A percentile compares a stretch with the other conserved stretches of the same genome.
Conservation (phyloP, 2,797 vertebrate species). For the Lutjanus argentimaculatus region DNA sequence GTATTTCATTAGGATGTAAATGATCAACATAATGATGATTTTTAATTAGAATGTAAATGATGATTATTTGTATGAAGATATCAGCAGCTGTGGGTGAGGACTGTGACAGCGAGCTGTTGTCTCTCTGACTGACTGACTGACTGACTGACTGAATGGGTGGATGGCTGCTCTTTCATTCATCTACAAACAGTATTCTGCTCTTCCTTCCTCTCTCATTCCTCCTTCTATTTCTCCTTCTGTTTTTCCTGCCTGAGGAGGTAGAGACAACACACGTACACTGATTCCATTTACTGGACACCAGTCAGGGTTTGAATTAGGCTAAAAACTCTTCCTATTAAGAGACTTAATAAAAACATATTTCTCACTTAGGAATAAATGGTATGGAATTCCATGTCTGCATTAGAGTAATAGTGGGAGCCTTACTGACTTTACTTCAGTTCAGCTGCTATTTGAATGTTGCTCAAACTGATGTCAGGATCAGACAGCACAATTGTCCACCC, state of each 20-base stretch:
- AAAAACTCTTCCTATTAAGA: too few relatives aligned
- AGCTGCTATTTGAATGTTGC: background rate
- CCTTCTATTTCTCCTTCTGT: conserved; percentile 32
- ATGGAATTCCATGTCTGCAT: background rate
- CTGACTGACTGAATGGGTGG: conserved; percentile 41
- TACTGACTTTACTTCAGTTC: background rate
- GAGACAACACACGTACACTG: background rate
- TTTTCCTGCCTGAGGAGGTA: background rate
- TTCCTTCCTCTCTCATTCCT: conserved; percentile 30
- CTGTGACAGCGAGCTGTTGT: conserved; percentile 69
- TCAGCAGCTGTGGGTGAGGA: conserved; percentile 63
- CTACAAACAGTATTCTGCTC: conserved; percentile 39
- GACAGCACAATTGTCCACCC: too few relatives aligned
- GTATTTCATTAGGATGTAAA: conserved; percentile 78
- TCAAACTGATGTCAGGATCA: background rate
- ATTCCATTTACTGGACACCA: background rate
- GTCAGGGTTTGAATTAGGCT: background rate
- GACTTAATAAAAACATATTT: too few relatives aligned
- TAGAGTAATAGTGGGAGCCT: background rate
- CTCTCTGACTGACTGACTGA: conserved; percentile 46
- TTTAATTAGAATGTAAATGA: conserved; percentile 81
- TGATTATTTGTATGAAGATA: conserved; percentile 73
- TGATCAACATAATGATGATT: conserved; percentile 74
- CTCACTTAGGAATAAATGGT: background rate
- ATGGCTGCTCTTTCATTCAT: conserved; percentile 59